Conservation (phyloP, 2,113 vertebrate species). For the Phoxinus phoxinus region DNA sequence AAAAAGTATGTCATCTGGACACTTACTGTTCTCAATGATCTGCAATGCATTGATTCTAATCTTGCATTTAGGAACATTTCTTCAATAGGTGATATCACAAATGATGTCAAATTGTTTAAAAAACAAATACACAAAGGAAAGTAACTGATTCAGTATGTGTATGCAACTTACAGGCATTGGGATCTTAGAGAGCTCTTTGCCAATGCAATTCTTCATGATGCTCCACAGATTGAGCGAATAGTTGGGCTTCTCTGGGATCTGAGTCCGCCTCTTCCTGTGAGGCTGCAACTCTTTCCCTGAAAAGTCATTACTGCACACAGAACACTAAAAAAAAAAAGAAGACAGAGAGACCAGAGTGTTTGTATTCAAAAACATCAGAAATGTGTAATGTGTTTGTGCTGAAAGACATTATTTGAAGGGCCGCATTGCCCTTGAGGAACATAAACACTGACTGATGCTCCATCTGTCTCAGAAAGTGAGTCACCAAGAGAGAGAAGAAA, state of each 20-base stretch:
- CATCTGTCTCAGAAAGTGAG: conserved; percentile 2
- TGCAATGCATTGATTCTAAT: background rate
- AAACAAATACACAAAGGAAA: too few species aligned
- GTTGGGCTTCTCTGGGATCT: conserved; percentile 94
- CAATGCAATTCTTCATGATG: conserved; percentile 99
- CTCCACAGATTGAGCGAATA: conserved; percentile 99
- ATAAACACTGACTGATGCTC: conserved; percentile 4
- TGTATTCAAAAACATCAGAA: conserved; percentile 1
- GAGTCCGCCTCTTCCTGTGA: conserved; percentile 81
- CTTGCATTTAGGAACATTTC: background rate
- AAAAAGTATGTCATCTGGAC: background rate
- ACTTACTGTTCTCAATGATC: background rate
- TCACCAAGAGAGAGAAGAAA: background rate
- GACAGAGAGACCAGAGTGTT: background rate
- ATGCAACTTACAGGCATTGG: conserved; percentile 90
- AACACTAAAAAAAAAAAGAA: conserved; percentile 63
- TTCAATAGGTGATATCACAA: background rate
- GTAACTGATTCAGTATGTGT: background rate
- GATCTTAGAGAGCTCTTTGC: conserved; percentile 98
- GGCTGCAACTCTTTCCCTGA: conserved; percentile 76
- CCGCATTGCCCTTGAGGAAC: background rate
- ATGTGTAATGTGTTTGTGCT: conserved; percentile 14
- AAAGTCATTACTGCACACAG: conserved; percentile 76
- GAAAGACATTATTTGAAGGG: background rate
- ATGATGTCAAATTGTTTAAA: too few species aligned